Conservation (phyloP, 2,888 invertebrate species). For the Hirtodrosophila duncani region DNA sequence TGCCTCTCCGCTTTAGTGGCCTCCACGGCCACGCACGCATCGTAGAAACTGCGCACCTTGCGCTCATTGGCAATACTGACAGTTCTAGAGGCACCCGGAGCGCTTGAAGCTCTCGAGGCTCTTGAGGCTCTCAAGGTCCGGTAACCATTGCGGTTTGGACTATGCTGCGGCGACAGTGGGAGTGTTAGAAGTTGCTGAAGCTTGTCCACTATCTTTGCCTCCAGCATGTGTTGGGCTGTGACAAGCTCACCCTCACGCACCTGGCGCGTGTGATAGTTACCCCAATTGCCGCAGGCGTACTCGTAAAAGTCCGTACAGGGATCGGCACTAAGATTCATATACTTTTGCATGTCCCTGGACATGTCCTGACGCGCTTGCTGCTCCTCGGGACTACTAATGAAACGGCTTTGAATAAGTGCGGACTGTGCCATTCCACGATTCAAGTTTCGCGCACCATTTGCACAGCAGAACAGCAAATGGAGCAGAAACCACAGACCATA, state of each 20-base stretch:
- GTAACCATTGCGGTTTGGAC: too few species aligned
- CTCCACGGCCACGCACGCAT: constrained; percentile 52
- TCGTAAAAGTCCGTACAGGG: constrained; percentile 74
- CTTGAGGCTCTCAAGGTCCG: too few species aligned
- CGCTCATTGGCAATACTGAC: constrained; percentile 39
- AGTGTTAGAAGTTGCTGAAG: constrained; percentile 51
- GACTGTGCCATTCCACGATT: constrained; percentile 24
- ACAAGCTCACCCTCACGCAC: constrained; percentile 39
- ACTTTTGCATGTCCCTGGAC: constrained; percentile 46
- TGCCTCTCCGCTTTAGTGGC: constrained; percentile 45
- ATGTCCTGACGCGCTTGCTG: constrained; percentile 32
- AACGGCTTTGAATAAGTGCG: neutral
- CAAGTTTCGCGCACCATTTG: constrained; percentile 4
- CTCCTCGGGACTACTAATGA: constrained; percentile 30
- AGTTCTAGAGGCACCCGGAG: constrained; percentile 25
- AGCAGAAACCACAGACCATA: constrained; percentile 9
- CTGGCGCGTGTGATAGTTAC: constrained; percentile 34
- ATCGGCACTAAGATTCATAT: constrained; percentile 66
- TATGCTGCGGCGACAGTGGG: constrained; percentile 32
- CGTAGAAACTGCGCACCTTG: constrained; percentile 68
- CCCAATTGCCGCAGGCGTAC: constrained; percentile 75
- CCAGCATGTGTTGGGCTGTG: constrained; percentile 54
- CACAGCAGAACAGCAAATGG: neutral
- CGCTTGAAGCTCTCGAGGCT: too few species aligned
- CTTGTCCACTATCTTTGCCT: constrained; percentile 45